Base-by-base conservation (phyloP, 2,113 vertebrate genomes). In the Arvicanthis niloticus region DNA sequence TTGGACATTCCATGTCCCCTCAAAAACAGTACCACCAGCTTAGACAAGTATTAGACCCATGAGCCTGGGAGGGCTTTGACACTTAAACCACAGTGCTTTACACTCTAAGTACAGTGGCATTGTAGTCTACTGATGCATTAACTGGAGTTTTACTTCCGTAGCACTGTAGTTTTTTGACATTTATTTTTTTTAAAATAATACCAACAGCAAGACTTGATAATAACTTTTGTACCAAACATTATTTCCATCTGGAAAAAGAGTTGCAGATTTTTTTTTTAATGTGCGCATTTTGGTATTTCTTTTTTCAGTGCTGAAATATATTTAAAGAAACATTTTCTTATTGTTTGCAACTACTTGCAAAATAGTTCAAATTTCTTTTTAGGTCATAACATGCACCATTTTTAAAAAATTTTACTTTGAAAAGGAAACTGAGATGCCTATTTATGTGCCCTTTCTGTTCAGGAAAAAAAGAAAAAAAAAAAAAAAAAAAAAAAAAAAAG, bases 351-450 rank as follows among this genome's bases (percentile, higher is more conserved):
- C n/a, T 58, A 86, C 51, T 89, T 94, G 58, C 11, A 82, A 92
- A 95, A 91, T 93, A 93, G 42, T 92, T 22, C 81, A 80, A 26
- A 95, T 88, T 91, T 95, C 72, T 93, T 88, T 58, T 13, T 65
- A 91, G 42, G 31, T 80, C 13, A 70, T 93, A 68, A 91, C 85
- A 8, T 48, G 2, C 31, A 72, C n/a, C n/a, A 68, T 78, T 70
- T 62, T 62, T 24, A 1, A 7, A 51, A 51, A 51, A n/a, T 84
- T n/a, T 96, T 88, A 45, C 15, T 91, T 76, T 93, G 68, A 88
- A 67, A 91, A 62, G 19, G 29, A 48, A 80, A 94, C 3, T 90
- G 75, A 34, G 60, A 51, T 84, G 17, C 8, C 37, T 80, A 6
- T 81, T 56, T 92, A 24, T 21, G 1, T 86, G 6, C 48, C 29